Conservation (phyloP, 2,113 vertebrate genomes). For the Emydura subglobosa region DNA sequence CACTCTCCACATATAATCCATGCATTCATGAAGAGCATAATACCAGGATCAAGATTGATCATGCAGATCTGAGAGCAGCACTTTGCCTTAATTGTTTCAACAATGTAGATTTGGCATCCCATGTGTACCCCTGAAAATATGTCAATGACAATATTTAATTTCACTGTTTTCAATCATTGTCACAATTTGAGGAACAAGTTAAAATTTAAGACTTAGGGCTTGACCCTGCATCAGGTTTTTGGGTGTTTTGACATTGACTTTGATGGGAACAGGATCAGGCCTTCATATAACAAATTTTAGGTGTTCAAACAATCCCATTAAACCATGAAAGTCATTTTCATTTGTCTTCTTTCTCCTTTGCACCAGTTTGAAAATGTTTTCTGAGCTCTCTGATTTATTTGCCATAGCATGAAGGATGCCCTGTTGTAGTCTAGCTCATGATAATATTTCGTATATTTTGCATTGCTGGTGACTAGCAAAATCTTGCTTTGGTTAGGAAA, state of each 20-base stretch:
- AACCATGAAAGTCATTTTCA: background rate
- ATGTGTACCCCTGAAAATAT: background rate
- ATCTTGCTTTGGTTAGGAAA: background rate
- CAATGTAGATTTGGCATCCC: rapidly evolving
- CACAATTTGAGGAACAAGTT: background rate
- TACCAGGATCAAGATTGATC: background rate
- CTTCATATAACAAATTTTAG: background rate
- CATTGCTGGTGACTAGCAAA: background rate
- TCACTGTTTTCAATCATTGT: background rate
- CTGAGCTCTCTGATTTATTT: background rate
- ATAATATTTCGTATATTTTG: background rate
- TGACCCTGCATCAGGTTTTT: background rate
- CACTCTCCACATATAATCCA: background rate
- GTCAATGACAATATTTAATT: background rate
- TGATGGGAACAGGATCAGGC: background rate
- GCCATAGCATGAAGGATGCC: background rate
- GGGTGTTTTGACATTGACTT: background rate
- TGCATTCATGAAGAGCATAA: background rate
- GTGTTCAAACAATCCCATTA: background rate
- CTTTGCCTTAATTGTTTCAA: background rate
- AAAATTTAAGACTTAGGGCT: background rate
- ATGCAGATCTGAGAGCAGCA: background rate
- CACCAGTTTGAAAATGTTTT: background rate
- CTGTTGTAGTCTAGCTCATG: background rate
- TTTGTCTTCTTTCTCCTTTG: background rate